These are phyloP conservation scores for Elaeidobius kamerunicus DNA, from an alignment of 2,888 invertebrate species.

Conservation along the genomic window DNA sequence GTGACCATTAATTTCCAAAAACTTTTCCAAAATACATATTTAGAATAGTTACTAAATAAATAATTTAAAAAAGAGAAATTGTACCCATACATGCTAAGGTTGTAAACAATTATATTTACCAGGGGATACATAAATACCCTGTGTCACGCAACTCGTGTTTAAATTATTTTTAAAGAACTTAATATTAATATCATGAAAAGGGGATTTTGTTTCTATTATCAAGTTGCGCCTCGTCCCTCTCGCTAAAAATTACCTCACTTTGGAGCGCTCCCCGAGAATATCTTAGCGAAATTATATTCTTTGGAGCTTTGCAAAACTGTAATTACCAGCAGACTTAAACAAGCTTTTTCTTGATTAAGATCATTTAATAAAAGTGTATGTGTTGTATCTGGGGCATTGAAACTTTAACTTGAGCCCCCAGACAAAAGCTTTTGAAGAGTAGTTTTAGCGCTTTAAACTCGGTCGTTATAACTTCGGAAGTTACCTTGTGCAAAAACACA, in stretches of 20 bases:
- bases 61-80: too few relatives aligned
- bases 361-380: conserved; percentile 27
- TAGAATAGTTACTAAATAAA: not conserved
- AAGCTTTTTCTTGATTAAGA: conserved; percentile 24
- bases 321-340: conserved; percentile 23
- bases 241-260: conserved; percentile 7
- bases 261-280: conserved; percentile 4
- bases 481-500: conserved; percentile 13
- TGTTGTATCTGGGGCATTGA: conserved; percentile 21
- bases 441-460: conserved; percentile 19
- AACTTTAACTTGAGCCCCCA: conserved; percentile 17
- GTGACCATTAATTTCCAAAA: not conserved
- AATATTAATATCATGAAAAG: conserved; percentile 4
- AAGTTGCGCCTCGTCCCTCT: not conserved
- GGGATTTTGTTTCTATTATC: conserved; percentile 5
- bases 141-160: too few relatives aligned
- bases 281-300: conserved; percentile 17
- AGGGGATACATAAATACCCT: too few relatives aligned
- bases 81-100: not conserved
- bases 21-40: too few relatives aligned
- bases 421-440: conserved; percentile 18
- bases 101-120: not conserved
- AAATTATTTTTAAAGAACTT: not conserved
- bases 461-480: conserved; percentile 16
- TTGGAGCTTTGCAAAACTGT: conserved; percentile 17